These are phyloP conservation scores for Agrilus cyanescens DNA, from an alignment of 2,888 invertebrate genomes.

Conservation along the genomic window DNA sequence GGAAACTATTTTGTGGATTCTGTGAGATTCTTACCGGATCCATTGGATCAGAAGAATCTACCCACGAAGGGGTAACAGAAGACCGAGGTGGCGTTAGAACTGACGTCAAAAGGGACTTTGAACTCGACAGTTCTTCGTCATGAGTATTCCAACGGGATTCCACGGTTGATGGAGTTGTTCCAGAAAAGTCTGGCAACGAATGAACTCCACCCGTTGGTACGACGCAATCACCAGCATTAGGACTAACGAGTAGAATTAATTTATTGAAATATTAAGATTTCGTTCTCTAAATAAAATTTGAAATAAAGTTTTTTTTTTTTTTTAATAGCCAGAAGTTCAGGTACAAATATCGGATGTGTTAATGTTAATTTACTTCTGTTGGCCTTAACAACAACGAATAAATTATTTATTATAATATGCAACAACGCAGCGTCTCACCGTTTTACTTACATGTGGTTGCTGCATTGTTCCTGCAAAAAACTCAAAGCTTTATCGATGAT, in stretches of 20 bases:
- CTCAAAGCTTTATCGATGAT: slow-evolving; percentile 46
- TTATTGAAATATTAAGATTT: too few relatives aligned
- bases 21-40: too few relatives aligned
- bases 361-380: too few relatives aligned
- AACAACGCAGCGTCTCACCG: too few relatives aligned
- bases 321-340: too few relatives aligned
- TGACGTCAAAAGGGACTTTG: slow-evolving; percentile 20
- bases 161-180: slow-evolving; percentile 30
- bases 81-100: slow-evolving; percentile 19
- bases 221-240: slow-evolving; percentile 40
- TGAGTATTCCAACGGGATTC: slow-evolving; percentile 30
- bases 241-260: slow-evolving; percentile 30
- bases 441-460: slow-evolving; percentile 47
- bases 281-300: too few relatives aligned
- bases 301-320: not conserved
- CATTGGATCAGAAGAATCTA: slow-evolving; percentile 14
- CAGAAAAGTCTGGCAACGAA: slow-evolving; percentile 16
- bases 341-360: too few relatives aligned
- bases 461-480: slow-evolving; percentile 46
- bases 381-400: not conserved
- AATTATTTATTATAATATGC: not conserved
- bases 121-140: slow-evolving; percentile 15
- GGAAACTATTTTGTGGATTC: slow-evolving; percentile 4
- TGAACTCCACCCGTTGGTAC: slow-evolving; percentile 17
- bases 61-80: slow-evolving; percentile 22